Evolutionary conservation across 2,113 vertebrate species (phyloP), one percentile per base, ranked within the genome.

Genomic region (Notarius lentiginosus): DNA sequence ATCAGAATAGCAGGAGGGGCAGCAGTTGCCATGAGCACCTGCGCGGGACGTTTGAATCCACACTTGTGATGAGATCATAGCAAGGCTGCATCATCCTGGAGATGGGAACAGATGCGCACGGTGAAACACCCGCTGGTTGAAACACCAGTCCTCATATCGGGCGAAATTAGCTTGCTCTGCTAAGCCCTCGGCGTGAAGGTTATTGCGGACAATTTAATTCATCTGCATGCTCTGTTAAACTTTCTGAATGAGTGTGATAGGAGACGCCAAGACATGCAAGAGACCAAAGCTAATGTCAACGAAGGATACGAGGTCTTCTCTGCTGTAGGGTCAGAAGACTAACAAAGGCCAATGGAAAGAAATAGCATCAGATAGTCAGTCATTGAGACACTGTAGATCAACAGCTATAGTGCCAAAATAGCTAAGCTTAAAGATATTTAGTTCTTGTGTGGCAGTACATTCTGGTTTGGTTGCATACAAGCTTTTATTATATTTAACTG

Each of bases 51-150:
- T 65, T 76, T 12, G 49, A 77, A 85, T 65, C 24, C 27, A 49
- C 75, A 68, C 84, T 76, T 86, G 84, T 56, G 75, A 77, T 53
- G 84, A 75, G 79, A 79, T 60, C 49, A 80, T 24, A 22, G 68
- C 30, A 72, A 61, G 49, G 72, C 70, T 15, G 41, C 30, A 47
- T 79, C 83, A 83, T 65, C 30, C 77, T 27, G 84, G 84, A 86
- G 85, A 84, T 60, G 15, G 86, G 86, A 86, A 60, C 80, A 86
- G 61, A 88, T 84, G 79, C 81, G 82, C 53, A 55, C 30, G 75
- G 79, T 70, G 30, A 76, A 84, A 70, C 22, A 27, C 30, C 83
- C 70, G 34, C 79, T 53, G 76, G 81, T 41, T 53, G 51, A 84
- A 84, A 83, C 55, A 60, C 55, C 55, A 53, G 11, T 27, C 68